Evolutionary conservation across 2,888 invertebrate species (phyloP).

Genomic region (Limnephilus marmoratus): DNA sequence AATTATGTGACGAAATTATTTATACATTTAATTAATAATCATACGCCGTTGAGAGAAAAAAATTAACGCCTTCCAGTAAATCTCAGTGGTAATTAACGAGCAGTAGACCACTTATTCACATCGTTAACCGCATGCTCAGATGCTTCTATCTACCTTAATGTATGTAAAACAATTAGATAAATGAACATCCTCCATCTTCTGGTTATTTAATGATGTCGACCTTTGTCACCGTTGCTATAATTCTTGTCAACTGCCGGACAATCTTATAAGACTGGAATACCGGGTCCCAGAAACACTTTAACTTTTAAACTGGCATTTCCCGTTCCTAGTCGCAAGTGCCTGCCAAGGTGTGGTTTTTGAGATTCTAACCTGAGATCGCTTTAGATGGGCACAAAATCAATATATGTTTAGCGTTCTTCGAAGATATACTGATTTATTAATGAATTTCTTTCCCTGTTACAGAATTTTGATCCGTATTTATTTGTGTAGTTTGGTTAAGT

Average conservation of each 20-base stretch:
- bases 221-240: background rate
- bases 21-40: too few species aligned
- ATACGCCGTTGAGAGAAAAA: background rate
- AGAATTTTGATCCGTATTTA: too few species aligned
- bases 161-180: background rate
- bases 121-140: background rate
- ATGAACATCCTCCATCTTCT: background rate
- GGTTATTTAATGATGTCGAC: background rate
- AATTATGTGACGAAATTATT: too few species aligned
- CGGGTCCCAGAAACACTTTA: background rate
- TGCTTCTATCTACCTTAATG: background rate
- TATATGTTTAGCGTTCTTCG: too few species aligned
- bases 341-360: background rate
- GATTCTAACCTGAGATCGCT: background rate
- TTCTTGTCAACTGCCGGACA: background rate
- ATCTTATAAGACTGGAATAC: background rate
- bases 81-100: background rate
- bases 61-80: background rate
- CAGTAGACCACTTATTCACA: background rate
- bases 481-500: too few species aligned
- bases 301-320: background rate
- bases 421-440: too few species aligned
- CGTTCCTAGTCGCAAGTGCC: background rate
- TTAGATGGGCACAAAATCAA: background rate
- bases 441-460: too few species aligned